Conservation (phyloP, 2,797 vertebrate species). For the Gymnothorax javanicus region DNA sequence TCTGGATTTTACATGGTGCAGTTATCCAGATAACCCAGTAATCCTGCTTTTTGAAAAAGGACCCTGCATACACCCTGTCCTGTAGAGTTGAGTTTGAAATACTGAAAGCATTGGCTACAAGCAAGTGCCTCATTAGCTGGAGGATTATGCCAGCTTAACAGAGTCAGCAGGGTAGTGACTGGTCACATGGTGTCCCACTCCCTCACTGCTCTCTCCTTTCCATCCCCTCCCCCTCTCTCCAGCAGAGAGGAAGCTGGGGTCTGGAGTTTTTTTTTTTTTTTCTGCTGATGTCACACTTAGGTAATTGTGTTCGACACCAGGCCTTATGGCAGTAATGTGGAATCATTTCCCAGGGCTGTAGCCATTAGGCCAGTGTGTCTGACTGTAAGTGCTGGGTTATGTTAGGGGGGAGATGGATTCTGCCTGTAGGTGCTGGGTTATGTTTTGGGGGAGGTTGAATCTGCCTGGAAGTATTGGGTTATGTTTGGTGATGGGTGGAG, state of each 20-base stretch:
- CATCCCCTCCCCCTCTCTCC: constrained; percentile 20
- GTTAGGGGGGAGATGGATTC: constrained; percentile 12
- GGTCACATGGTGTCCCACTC: not conserved
- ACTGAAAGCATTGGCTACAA: constrained; percentile 35
- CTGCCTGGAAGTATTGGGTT: constrained; percentile 47
- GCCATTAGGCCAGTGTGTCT: constrained; percentile 44
- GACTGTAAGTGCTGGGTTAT: constrained; percentile 46
- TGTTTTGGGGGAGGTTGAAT: not conserved
- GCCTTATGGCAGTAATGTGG: constrained; percentile 43
- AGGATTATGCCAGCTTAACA: constrained; percentile 28
- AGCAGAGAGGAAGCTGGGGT: constrained; percentile 30
- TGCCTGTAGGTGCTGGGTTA: too few species aligned
- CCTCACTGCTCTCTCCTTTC: constrained; percentile 33
- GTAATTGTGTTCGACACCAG: constrained; percentile 51
- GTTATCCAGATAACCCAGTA: too few species aligned
- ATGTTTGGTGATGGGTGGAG: constrained; percentile 15
- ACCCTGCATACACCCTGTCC: constrained; percentile 23
- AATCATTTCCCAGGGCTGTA: constrained; percentile 38
- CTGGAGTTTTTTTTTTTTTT: constrained; percentile 22
- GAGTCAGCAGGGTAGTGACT: constrained; percentile 31
- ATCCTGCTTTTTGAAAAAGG: too few species aligned
- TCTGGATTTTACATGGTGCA: too few species aligned
- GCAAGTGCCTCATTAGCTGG: constrained; percentile 8
- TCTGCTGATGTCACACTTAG: constrained; percentile 38
- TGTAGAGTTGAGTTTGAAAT: constrained; percentile 30